Evolutionary conservation across 2,888 invertebrate species (phyloP), one percentile per base, ranked within the genome.

Genomic region (Drosophila atripex): DNA sequence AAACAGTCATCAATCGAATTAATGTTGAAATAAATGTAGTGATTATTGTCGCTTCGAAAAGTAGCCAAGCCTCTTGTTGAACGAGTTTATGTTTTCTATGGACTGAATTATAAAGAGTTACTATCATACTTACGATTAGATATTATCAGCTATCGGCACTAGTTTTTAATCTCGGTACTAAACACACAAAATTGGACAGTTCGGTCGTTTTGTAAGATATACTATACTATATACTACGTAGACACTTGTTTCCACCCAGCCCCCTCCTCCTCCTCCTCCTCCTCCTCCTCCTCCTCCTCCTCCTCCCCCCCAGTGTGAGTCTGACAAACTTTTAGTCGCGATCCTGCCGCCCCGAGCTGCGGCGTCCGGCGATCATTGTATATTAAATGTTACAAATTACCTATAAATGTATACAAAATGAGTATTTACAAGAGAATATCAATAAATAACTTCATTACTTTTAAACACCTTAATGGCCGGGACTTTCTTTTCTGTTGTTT

Each of bases 121-220:
- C 21, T 21, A 55, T 23, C 46, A 54, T 46, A 47, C 30, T 54
- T 54, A 30, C 54, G 21, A 46, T 55, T 47, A 35, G 30, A 30
- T 55, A 55, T 55, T 32, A 51, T 18, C 28, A 28, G 9, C 25
- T 38, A 59, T 60, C 16, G 60, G n/a, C 38, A 58, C 47, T 23
- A 30, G 41, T 47, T 58, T 28, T 49, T 39, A n/a, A 0, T 58
- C 47, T 39, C 21, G 23, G 14, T 39, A 47, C 12, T 16, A 46
- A 41, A 4, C 18, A 30, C 43, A 5, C 43, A 12, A 38, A 25
- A 35, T 45, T 45, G 59, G 43, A 46, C 59, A 60, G 21, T 23
- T 23, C 4, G 21, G 60, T 57, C 60, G 57, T 60, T 57, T 57
- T 60, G 60, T 60, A 60, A 46, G 45, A 60, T 57, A 60, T 57